Evolutionary conservation across 2,113 vertebrate genomes (phyloP).

Genomic region (Herpailurus yagouaroundi): DNA sequence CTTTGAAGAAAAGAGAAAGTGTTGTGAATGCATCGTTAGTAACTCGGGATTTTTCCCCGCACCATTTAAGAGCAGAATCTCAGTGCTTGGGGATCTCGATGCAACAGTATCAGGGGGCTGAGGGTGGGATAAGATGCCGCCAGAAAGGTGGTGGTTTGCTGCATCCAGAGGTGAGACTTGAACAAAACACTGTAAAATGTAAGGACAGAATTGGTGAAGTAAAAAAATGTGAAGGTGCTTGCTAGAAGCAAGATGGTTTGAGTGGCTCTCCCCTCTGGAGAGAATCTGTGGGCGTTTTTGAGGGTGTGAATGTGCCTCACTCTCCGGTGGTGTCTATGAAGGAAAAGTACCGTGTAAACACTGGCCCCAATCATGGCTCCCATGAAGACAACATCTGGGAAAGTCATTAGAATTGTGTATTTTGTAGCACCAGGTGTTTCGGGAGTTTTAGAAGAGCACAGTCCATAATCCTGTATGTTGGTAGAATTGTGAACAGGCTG

Average conservation of each 20-base stretch:
- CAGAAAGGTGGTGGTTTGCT: neutral
- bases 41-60: neutral
- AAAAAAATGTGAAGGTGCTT: conserved; percentile 40
- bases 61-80: neutral
- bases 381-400: neutral
- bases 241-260: conserved; percentile 20
- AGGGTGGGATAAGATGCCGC: neutral
- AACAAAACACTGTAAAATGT: neutral
- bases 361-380: neutral
- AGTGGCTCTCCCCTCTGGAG: neutral
- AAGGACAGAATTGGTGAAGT: neutral
- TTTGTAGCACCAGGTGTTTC: neutral
- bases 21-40: neutral
- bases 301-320: neutral
- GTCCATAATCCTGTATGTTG: neutral
- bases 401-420: neutral
- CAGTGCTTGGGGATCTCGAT: neutral
- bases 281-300: neutral
- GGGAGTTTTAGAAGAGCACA: neutral
- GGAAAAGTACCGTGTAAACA: neutral
- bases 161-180: neutral
- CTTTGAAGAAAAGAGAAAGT: neutral
- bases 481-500: neutral
- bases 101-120: neutral
- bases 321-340: neutral